Percentiles rank a stretch among this genome's conserved stretches.
These are phyloP conservation scores for Cerastis rubricosa DNA, from an alignment of 2,888 invertebrate species.

Conservation along the genomic window DNA sequence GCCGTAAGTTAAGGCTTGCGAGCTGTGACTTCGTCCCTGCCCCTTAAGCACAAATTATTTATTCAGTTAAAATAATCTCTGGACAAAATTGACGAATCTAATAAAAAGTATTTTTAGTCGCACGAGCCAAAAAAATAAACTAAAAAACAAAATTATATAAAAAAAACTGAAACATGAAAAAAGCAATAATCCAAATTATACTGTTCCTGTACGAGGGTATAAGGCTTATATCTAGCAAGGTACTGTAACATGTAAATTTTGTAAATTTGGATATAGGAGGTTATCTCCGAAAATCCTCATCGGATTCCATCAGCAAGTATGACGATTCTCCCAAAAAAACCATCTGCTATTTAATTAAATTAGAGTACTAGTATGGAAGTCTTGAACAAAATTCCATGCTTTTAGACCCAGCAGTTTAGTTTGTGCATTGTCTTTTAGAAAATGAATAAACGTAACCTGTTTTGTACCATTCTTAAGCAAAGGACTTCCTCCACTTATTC, in stretches of 20 bases:
- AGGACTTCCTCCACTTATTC: not conserved
- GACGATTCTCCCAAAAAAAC: not conserved
- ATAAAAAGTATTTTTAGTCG: too few relatives aligned
- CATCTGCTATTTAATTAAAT: not conserved
- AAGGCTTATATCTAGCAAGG: too few relatives aligned
- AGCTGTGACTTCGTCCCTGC: not conserved
- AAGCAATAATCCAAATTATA: too few relatives aligned
- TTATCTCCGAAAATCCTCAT: too few relatives aligned
- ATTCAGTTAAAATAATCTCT: not conserved
- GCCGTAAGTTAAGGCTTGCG: not conserved
- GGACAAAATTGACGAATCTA: not conserved
- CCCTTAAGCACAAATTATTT: not conserved
- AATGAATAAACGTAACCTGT: not conserved
- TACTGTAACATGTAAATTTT: too few relatives aligned
- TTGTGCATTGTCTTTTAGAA: not conserved
- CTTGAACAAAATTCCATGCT: not conserved
- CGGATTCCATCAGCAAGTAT: too few relatives aligned
- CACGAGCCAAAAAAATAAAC: too few relatives aligned
- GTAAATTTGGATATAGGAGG: too few relatives aligned
- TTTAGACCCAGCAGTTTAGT: not conserved
- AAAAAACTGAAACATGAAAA: too few relatives aligned
- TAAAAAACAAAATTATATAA: too few relatives aligned
- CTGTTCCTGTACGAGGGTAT: too few relatives aligned
- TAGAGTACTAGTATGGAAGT: too few relatives aligned
- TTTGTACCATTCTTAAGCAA: not conserved